These are phyloP conservation scores for Zaprionus obscuricornis DNA, from an alignment of 2,888 invertebrate species.

Conservation along the genomic window DNA sequence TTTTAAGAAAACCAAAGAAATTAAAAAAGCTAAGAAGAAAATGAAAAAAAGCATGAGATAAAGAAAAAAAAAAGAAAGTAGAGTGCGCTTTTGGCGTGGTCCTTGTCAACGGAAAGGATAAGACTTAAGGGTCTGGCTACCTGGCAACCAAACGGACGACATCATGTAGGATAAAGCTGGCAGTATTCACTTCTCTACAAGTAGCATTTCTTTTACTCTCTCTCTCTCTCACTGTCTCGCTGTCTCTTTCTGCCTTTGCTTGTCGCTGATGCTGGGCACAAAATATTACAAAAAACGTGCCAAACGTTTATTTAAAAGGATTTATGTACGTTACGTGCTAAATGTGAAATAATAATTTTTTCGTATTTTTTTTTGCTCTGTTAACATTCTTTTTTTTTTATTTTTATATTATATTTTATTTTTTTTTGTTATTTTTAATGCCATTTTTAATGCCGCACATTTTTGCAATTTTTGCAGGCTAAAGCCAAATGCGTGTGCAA, in stretches of 20 bases:
- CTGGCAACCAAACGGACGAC: constrained; percentile 33
- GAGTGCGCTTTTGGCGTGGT: background rate
- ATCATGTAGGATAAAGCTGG: constrained; percentile 17
- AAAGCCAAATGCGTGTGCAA: constrained; percentile 8
- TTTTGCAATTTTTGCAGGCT: constrained; percentile 56
- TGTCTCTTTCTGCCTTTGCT: too few species aligned
- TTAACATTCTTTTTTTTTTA: background rate
- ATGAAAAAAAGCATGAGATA: background rate
- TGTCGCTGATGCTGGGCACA: constrained; percentile 16
- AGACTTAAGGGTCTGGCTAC: constrained; percentile 65
- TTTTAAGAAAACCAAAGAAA: constrained; percentile 62
- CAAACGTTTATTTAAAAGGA: constrained; percentile 81
- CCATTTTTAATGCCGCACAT: constrained; percentile 57
- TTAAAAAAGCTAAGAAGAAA: constrained; percentile 40
- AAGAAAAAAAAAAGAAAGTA: background rate
- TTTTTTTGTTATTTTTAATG: constrained; percentile 46
- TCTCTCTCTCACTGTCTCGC: too few species aligned
- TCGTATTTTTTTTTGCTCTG: constrained; percentile 29
- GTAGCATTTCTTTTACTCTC: too few species aligned
- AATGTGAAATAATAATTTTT: constrained; percentile 78
- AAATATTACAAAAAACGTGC: constrained; percentile 78
- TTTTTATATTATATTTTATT: constrained; percentile 1
- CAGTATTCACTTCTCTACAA: too few species aligned
- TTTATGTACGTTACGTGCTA: constrained; percentile 80
- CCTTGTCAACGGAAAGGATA: constrained; percentile 48